A percentile compares a stretch with the other conserved stretches of the same genome.
phyloP scores from a whole-genome alignment of 2,888 invertebrate genomes.

The Morpho helenor region DNA sequence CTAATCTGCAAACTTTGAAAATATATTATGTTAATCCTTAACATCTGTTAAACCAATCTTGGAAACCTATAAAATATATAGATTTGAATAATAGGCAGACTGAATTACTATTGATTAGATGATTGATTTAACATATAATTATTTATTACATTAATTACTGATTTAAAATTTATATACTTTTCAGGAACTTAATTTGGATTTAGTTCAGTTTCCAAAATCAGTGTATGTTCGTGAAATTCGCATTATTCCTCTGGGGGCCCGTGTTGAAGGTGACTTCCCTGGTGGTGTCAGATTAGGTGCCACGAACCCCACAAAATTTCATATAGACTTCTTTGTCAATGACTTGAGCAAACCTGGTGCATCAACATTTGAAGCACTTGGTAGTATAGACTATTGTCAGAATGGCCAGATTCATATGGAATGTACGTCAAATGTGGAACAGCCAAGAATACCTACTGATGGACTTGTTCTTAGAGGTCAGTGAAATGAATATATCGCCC shows the following conservation, averaged over 20 bases:
- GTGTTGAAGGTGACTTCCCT: conserved; percentile 96
- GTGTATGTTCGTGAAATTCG: conserved; percentile 95
- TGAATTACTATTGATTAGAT: too few species aligned
- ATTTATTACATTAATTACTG: not conserved
- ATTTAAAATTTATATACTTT: conserved; percentile 6
- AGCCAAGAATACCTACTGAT: conserved; percentile 92
- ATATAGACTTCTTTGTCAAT: conserved; percentile 97
- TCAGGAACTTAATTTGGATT: conserved; percentile 95
- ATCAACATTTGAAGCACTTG: conserved; percentile 95
- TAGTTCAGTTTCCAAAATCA: conserved; percentile 97
- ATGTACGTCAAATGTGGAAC: conserved; percentile 78
- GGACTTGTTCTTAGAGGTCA: conserved; percentile 93
- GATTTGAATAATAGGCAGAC: too few species aligned
- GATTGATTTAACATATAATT: too few species aligned
- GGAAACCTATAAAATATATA: too few species aligned
- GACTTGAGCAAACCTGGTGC: conserved; percentile 96
- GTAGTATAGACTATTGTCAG: conserved; percentile 96
- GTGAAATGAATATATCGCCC: conserved; percentile 10
- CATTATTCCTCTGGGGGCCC: conserved; percentile 94
- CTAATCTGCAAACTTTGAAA: too few species aligned
- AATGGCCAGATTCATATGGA: conserved; percentile 94
- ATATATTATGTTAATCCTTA: too few species aligned
- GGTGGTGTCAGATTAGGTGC: conserved; percentile 95
- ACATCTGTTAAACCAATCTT: too few species aligned
- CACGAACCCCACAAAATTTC: conserved; percentile 96